phyloP scores from a whole-genome alignment of 2,888 invertebrate species.

The Mythimna albipuncta region DNA sequence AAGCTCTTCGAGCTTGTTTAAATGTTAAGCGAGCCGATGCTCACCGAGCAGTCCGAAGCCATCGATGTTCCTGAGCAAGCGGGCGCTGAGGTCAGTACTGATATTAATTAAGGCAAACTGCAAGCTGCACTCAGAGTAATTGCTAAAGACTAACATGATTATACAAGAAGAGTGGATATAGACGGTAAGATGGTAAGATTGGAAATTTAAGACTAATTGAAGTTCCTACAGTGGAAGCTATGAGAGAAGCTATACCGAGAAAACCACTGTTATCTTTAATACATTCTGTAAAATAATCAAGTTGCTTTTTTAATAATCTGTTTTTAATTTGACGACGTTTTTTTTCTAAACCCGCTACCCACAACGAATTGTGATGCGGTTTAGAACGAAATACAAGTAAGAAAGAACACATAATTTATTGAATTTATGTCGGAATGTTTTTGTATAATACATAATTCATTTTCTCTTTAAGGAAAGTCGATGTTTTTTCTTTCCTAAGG shows the following conservation, averaged over 20 bases:
- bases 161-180: background rate
- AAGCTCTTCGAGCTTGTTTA: background rate
- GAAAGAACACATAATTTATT: no score
- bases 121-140: conserved; percentile 31
- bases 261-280: background rate
- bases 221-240: background rate
- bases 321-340: background rate
- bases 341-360: background rate
- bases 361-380: background rate
- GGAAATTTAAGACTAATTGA: conserved; percentile 22
- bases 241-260: background rate
- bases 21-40: conserved; percentile 8
- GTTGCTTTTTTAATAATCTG: background rate
- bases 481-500: background rate
- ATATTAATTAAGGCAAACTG: conserved; percentile 30
- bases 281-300: background rate
- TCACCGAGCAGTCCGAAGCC: conserved; percentile 1
- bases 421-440: no score
- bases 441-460: background rate
- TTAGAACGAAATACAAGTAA: no score
- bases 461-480: background rate
- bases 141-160: conserved; percentile 20
- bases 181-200: conserved; percentile 8
- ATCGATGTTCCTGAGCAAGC: background rate
- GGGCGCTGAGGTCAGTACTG: conserved; percentile 15